Evolutionary conservation across 1,140 invertebrate species (phyloP), one percentile per base, ranked within the genome.

Genomic region (Adoxophyes honmai): DNA sequence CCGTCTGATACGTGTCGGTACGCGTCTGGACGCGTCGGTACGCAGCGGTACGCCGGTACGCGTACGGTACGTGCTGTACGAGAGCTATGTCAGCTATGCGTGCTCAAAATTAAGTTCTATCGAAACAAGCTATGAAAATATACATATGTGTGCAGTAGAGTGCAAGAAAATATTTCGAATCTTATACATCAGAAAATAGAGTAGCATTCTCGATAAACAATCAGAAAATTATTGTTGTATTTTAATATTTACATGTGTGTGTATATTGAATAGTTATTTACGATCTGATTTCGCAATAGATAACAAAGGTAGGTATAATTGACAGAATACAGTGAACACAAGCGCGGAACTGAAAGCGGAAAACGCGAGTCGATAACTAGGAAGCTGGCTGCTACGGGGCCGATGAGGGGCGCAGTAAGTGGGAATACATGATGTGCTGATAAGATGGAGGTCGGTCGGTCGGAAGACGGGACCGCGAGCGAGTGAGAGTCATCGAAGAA

Each of bases 361-460:
- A 51, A 28, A 38, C 44, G 16, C 56, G 13, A 34, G 39, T 53
- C 11, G 38, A 38, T 10, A 48, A 14, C 34, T 63, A 64, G 64
- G 60, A 69, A 75, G 67, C 72, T 35, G 59, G 59, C 34, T 57
- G 57, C 51, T 55, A 55, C 37, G 58, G 61, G 33, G 51, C 54
- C 37, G 35, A 63, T 53, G 58, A 56, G 51, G 52, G 57, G 55
- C 51, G 16, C 34, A 13, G n/a, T 44, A 58, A 62, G 57, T 68
- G 55, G 53, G 73, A 78, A 82, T 79, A 83, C 81, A 87, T 81
- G 83, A 85, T 85, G 80, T 83, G 80, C 81, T 83, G 74, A 78
- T 75, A 64, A 18, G 54, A 64, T 62, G 54, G 57, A 68, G 54
- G 21, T 28, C 67, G 69, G 58, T 62, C 66, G 68, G 73, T 59